Evolutionary conservation across 1,140 invertebrate species (phyloP).

Genomic region (Myzus persicae): DNA sequence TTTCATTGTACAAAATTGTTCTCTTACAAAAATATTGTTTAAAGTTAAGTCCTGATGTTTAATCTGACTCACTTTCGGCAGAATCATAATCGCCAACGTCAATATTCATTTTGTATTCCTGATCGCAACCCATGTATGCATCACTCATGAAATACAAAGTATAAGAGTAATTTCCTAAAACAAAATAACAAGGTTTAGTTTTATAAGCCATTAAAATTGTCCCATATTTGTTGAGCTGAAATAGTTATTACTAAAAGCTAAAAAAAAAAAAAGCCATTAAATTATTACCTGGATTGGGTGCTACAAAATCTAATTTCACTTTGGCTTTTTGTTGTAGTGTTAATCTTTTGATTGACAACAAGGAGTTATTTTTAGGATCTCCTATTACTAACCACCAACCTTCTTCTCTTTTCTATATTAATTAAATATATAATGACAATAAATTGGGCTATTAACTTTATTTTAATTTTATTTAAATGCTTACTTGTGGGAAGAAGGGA

Average conservation of each 20-base stretch:
- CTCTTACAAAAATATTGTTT: background rate
- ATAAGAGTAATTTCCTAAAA: conserved; percentile 82
- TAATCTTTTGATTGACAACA: conserved; percentile 95
- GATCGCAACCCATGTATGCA: conserved; percentile 97
- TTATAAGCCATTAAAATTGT: background rate
- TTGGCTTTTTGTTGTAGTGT: conserved; percentile 93
- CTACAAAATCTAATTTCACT: conserved; percentile 95
- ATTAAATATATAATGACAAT: conserved; percentile 58
- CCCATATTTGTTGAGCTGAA: no score
- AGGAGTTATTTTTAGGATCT: conserved; percentile 91
- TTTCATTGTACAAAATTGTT: background rate
- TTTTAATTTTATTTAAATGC: background rate
- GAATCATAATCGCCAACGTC: conserved; percentile 78
- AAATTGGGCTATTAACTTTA: conserved; percentile 24
- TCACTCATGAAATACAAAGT: conserved; percentile 99
- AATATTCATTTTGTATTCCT: conserved; percentile 90
- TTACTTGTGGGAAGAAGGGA: conserved; percentile 94
- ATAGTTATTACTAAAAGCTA: no score
- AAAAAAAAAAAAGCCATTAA: background rate
- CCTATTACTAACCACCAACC: conserved; percentile 99
- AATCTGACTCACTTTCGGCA: conserved; percentile 68
- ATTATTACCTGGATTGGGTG: conserved; percentile 74
- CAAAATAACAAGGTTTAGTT: conserved; percentile 24
- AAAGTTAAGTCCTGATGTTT: background rate
- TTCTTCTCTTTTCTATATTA: conserved; percentile 91